Conservation (phyloP, 2,797 vertebrate genomes). For the Leucoraja ocellata region DNA sequence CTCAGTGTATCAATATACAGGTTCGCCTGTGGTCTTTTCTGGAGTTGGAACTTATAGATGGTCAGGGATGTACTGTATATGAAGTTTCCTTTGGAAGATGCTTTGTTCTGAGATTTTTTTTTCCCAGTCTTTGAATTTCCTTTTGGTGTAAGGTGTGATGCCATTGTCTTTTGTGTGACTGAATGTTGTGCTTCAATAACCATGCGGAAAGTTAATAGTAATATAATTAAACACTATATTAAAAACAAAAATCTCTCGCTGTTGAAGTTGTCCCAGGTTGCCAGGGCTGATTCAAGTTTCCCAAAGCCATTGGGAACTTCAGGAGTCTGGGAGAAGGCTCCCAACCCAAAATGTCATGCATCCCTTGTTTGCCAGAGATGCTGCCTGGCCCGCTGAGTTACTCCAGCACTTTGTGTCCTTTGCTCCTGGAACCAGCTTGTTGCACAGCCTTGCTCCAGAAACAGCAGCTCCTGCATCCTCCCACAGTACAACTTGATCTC, state of each 20-base stretch:
- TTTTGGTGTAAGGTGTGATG: constrained; percentile 8
- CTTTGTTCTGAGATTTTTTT: not conserved
- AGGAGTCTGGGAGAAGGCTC: too few relatives aligned
- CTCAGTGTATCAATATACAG: not conserved
- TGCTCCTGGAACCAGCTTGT: not conserved
- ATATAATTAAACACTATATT: constrained; percentile 22
- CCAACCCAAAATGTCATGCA: too few relatives aligned
- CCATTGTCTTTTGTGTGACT: constrained; percentile 10
- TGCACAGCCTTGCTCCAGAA: not conserved
- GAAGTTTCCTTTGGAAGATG: not conserved
- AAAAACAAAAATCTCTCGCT: not conserved
- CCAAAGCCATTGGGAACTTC: too few relatives aligned
- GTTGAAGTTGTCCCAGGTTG: not conserved
- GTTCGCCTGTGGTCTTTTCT: not conserved
- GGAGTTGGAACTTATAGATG: constrained; percentile 11
- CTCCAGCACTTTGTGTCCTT: too few relatives aligned
- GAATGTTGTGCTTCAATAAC: constrained; percentile 28
- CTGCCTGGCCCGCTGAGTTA: too few relatives aligned
- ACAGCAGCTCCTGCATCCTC: not conserved
- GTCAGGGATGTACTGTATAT: not conserved
- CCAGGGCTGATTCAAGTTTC: not conserved
- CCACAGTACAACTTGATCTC: not conserved
- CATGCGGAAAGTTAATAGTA: constrained; percentile 25
- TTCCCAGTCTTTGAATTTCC: not conserved
- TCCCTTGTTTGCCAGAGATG: too few relatives aligned